Evolutionary conservation across 2,888 invertebrate genomes (phyloP), one percentile per base, ranked within the genome.

Genomic region (Trichopoda pennipes): DNA sequence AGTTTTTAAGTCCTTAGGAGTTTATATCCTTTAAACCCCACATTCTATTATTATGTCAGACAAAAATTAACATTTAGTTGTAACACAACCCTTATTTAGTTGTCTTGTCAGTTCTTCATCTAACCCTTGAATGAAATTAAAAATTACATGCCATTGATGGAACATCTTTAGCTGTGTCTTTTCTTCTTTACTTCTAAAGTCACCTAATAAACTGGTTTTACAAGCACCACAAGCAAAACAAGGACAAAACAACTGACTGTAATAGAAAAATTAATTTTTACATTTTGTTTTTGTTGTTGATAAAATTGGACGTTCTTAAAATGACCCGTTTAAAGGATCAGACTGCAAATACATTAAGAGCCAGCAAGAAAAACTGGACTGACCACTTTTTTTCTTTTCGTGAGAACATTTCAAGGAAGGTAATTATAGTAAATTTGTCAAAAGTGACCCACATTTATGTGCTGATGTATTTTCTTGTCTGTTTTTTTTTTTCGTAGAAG

Each of bases 321-420:
- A 55, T 77, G 76, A 80, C 80, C 70, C 77, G 23, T 19, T 53
- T 38, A 38, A 38, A 38, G 38, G 38, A 38, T 38, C 38, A 38
- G 12, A 58, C 47, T 44, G 42, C n/a, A 21, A 53, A 44, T 69
- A 32, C 49, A 44, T 42, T n/a, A 32, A 58, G 12, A n/a, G 16
- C 38, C 51, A 51, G 32, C 49, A 16, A 42, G 19, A 6, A 60
- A 85, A 89, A 89, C 90, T 86, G 86, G 89, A 89, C 88, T 87
- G 88, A 86, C 90, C 87, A 87, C 88, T 89, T 28, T 89, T 86
- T 77, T 61, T 53, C 88, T 86, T 77, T 61, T 53, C 88, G 89
- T 89, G 89, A 88, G 89, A 89, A 90, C 84, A 44, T 82, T 70
- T 42, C 38, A 12, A 28, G 55, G 42, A 14, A 35, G 21, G 56